Conservation (phyloP, 2,797 vertebrate species). For the Liasis olivaceus region DNA sequence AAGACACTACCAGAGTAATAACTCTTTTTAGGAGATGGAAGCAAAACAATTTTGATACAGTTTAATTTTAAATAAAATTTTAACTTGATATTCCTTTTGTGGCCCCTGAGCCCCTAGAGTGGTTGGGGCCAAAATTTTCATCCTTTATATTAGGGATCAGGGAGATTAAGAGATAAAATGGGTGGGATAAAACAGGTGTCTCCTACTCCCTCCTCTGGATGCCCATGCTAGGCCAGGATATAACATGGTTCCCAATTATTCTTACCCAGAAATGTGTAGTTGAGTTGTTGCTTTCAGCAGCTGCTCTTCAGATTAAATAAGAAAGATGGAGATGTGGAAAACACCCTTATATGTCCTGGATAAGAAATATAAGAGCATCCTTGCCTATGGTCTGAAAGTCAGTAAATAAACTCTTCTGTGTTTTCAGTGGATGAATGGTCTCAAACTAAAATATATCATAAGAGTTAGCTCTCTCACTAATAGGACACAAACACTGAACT, state of each 20-base stretch:
- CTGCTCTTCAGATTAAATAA: background rate
- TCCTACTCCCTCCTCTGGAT: background rate
- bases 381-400: background rate
- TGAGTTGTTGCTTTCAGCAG: background rate
- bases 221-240: background rate
- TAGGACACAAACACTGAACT: background rate
- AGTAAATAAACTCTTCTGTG: background rate
- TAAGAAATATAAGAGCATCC: background rate
- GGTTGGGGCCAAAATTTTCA: background rate
- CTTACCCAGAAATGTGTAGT: background rate
- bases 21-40: conserved; percentile 46
- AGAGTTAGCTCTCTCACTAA: background rate
- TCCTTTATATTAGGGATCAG: background rate
- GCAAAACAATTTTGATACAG: conserved; percentile 32
- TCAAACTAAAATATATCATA: background rate
- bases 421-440: background rate
- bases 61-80: background rate
- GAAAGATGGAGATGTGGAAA: background rate
- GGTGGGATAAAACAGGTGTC: background rate
- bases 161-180: background rate
- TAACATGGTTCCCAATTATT: background rate
- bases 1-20: conserved; percentile 28
- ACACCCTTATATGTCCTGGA: background rate
- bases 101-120: background rate
- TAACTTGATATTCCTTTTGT: background rate